Conservation (phyloP, 2,113 vertebrate genomes). For the Mastomys coucha region DNA sequence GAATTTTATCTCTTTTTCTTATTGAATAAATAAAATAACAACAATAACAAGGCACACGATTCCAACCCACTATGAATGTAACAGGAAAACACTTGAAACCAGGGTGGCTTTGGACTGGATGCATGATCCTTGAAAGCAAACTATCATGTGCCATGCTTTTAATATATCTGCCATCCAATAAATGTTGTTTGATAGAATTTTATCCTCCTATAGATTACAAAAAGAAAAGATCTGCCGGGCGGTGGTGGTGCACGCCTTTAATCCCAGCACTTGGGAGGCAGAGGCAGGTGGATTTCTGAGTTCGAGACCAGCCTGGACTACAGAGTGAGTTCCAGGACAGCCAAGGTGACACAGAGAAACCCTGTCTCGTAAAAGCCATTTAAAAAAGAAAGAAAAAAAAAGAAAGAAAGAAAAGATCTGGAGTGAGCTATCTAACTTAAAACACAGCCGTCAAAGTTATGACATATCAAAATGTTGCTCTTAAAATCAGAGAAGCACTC, state of each 20-base stretch:
- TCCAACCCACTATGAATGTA: conserved; percentile 23
- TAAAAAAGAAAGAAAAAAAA: too few species aligned
- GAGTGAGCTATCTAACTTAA: conserved; percentile 71
- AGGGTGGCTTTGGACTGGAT: conserved; percentile 20
- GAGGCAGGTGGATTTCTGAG: too few species aligned
- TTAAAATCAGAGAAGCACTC: conserved; percentile 69
- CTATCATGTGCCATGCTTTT: conserved; percentile 45
- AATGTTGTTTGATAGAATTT: conserved; percentile 68
- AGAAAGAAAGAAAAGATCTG: conserved; percentile 69
- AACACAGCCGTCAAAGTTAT: conserved; percentile 72
- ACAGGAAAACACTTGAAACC: conserved; percentile 36
- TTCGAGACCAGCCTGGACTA: too few species aligned
- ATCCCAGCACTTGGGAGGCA: too few species aligned
- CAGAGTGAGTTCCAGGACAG: too few species aligned
- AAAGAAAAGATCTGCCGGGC: conserved; percentile 69
- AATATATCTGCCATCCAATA: conserved; percentile 60
- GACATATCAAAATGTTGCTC: conserved; percentile 77
- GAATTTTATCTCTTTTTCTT: conserved; percentile 58
- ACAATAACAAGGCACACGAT: background rate
- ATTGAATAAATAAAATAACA: conserved; percentile 65
- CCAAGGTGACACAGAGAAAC: too few species aligned
- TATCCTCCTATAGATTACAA: conserved; percentile 55
- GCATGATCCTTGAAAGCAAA: conserved; percentile 38
- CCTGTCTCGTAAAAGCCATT: too few species aligned
- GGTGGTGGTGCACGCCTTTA: too few species aligned